These are phyloP conservation scores for Allophyes oxyacanthae DNA, from an alignment of 2,888 invertebrate genomes.

Conservation along the genomic window DNA sequence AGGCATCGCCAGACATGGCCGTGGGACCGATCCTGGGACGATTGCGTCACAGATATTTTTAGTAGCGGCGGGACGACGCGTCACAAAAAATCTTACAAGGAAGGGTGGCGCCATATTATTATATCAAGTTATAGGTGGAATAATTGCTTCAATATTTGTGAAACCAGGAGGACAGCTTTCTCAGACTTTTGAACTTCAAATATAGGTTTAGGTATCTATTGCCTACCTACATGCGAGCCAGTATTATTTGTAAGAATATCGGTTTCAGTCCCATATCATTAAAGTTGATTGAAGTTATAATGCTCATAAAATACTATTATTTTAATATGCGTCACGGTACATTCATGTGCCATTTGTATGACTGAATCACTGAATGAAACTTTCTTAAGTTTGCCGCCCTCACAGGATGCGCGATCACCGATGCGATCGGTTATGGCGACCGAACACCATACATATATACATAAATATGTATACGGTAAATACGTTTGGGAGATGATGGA, in stretches of 20 bases:
- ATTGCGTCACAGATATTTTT: constrained; percentile 86
- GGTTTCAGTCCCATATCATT: not conserved
- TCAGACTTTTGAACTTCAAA: not conserved
- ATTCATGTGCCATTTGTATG: constrained; percentile 59
- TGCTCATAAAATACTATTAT: constrained; percentile 12
- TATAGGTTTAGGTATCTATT: not conserved
- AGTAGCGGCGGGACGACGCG: constrained; percentile 76
- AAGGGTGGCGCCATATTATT: constrained; percentile 85
- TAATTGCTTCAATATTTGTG: constrained; percentile 50
- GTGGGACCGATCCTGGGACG: constrained; percentile 73
- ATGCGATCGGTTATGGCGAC: constrained; percentile 81
- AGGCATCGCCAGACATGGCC: constrained; percentile 63
- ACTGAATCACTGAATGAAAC: constrained; percentile 60
- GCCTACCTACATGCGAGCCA: not conserved
- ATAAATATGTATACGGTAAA: constrained; percentile 73
- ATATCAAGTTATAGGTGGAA: constrained; percentile 65
- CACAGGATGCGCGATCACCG: constrained; percentile 80
- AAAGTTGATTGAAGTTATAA: constrained; percentile 8
- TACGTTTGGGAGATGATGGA: constrained; percentile 81
- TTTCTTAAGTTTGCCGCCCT: constrained; percentile 61
- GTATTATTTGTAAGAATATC: constrained; percentile 9
- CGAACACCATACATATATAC: constrained; percentile 64
- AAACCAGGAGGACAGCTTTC: not conserved
- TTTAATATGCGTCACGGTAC: constrained; percentile 38
- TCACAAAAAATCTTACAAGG: constrained; percentile 78